These are phyloP conservation scores for Chromoteleia sp. DNA, from an alignment of 2,888 invertebrate genomes.

Conservation along the genomic window DNA sequence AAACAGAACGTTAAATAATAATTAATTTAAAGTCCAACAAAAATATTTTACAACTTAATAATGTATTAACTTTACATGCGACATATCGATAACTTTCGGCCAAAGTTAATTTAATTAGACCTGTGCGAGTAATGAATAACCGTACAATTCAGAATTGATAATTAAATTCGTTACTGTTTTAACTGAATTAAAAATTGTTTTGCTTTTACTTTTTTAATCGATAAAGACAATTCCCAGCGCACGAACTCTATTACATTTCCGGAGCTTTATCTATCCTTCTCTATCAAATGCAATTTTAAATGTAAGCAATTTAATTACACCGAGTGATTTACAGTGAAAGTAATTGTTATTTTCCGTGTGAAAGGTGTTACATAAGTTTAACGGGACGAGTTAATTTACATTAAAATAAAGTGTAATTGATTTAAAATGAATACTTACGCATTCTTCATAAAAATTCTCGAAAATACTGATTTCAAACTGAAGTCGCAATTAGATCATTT, in stretches of 20 bases:
- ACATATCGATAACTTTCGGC: background rate
- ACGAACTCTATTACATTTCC: background rate
- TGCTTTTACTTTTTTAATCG: background rate
- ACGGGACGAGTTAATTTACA: background rate
- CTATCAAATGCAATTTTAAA: background rate
- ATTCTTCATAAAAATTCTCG: too few species aligned
- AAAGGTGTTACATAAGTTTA: background rate
- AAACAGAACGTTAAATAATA: background rate
- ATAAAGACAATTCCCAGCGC: background rate
- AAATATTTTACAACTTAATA: too few species aligned
- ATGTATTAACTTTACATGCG: too few species aligned
- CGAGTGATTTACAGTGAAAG: constrained; percentile 7
- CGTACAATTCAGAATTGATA: background rate
- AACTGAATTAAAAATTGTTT: background rate
- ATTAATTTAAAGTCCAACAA: background rate
- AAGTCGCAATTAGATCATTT: too few species aligned
- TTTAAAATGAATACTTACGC: too few species aligned
- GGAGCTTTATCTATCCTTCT: background rate
- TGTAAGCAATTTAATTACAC: constrained; percentile 5
- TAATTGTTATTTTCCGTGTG: background rate
- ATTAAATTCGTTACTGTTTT: background rate
- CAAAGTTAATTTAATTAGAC: background rate
- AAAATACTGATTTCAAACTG: too few species aligned
- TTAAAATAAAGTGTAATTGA: constrained; percentile 1
- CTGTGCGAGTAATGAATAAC: background rate